Percentiles rank a stretch among this genome's conserved stretches.
These are phyloP conservation scores for Orchesellides sinensis DNA, from an alignment of 2,888 invertebrate genomes.

Conservation along the genomic window DNA sequence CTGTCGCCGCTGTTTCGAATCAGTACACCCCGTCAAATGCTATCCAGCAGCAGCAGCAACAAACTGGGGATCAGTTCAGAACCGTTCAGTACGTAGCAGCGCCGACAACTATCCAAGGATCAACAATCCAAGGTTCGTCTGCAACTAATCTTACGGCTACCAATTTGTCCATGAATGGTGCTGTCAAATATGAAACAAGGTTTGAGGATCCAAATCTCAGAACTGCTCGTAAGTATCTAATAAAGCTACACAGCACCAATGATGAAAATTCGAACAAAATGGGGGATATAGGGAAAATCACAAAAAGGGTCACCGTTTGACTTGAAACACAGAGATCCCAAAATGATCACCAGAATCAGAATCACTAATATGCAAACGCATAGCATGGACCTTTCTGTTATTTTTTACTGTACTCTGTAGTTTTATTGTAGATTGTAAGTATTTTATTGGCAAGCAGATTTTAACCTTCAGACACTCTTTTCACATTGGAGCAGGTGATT, in stretches of 20 bases:
- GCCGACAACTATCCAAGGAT: constrained; percentile 68
- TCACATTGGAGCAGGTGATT: constrained; percentile 62
- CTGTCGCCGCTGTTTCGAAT: constrained; percentile 66
- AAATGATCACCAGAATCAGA: too few relatives aligned
- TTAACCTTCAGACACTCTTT: constrained; percentile 6
- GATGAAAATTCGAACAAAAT: constrained; percentile 30
- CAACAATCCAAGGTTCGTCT: constrained; percentile 69
- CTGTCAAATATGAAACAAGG: constrained; percentile 69
- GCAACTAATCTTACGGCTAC: constrained; percentile 65
- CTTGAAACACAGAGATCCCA: not conserved
- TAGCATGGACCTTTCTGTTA: not conserved
- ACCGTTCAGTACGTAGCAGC: constrained; percentile 70
- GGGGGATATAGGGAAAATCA: not conserved
- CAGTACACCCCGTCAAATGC: constrained; percentile 62
- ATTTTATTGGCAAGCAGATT: not conserved
- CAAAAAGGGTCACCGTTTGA: not conserved
- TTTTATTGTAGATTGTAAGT: not conserved
- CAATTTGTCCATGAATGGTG: constrained; percentile 72
- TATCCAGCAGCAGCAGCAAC: constrained; percentile 58
- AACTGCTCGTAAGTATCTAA: constrained; percentile 62
- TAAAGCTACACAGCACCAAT: constrained; percentile 52
- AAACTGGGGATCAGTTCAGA: constrained; percentile 68
- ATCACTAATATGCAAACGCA: not conserved
- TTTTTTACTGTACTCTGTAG: not conserved
- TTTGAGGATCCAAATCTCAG: constrained; percentile 69